Conservation (phyloP, 2,797 vertebrate genomes). For the Prionace glauca region DNA sequence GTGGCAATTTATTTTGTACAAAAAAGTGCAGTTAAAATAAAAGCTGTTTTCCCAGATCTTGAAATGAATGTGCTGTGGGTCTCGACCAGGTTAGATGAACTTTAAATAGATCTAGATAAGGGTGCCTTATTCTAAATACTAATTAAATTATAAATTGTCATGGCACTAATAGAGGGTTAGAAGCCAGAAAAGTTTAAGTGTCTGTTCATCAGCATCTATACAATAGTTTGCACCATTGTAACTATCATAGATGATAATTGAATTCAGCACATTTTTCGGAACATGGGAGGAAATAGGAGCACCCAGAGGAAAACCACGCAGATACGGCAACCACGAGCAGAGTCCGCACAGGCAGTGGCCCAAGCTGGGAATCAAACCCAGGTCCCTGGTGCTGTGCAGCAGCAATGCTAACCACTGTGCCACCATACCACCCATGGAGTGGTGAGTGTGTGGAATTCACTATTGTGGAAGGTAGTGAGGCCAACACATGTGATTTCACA, state of each 20-base stretch:
- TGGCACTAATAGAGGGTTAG: background rate
- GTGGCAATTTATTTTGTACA: no score
- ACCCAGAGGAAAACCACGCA: no score
- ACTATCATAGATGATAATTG: background rate
- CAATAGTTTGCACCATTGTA: background rate
- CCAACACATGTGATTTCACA: no score
- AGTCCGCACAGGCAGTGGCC: no score
- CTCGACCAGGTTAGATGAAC: background rate
- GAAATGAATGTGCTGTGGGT: background rate
- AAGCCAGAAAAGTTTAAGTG: background rate
- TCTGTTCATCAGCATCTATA: background rate
- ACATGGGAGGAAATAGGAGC: no score
- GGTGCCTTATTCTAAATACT: background rate
- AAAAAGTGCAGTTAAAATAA: background rate
- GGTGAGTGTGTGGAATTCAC: no score
- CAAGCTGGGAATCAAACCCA: no score
- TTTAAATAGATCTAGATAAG: background rate
- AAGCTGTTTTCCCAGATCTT: background rate
- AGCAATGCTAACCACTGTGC: no score
- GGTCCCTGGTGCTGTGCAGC: no score
- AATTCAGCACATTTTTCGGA: background rate
- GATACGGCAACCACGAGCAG: no score
- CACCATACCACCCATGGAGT: no score
- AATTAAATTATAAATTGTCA: background rate
- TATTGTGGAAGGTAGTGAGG: no score